phyloP scores from a whole-genome alignment of 2,888 invertebrate genomes.

The Scaeva pyrastri region DNA sequence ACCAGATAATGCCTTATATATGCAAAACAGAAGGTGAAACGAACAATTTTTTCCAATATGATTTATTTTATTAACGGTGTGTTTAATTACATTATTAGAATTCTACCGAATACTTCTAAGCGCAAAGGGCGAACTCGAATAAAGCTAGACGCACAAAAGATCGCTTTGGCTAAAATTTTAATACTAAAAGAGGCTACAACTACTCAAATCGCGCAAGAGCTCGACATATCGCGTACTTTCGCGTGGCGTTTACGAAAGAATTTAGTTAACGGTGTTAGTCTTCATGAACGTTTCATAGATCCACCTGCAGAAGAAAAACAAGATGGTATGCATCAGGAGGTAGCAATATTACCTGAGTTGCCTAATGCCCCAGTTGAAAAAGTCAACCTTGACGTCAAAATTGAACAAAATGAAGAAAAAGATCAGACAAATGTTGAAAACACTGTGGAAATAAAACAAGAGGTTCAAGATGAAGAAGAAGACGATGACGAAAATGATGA shows the following conservation, averaged over 20 bases:
- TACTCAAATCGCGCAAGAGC: slow-evolving; percentile 82
- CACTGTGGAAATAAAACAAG: slow-evolving; percentile 49
- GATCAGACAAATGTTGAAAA: slow-evolving; percentile 41
- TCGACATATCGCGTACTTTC: slow-evolving; percentile 83
- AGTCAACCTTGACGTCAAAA: slow-evolving; percentile 59
- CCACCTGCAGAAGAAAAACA: slow-evolving; percentile 78
- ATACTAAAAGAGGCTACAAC: slow-evolving; percentile 83
- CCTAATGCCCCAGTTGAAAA: slow-evolving; percentile 41
- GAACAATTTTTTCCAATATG: background rate
- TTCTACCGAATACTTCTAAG: slow-evolving; percentile 78
- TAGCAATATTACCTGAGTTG: slow-evolving; percentile 17
- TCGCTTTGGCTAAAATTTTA: slow-evolving; percentile 82
- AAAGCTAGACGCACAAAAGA: slow-evolving; percentile 82
- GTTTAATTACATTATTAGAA: slow-evolving; percentile 42
- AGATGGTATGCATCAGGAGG: slow-evolving; percentile 7
- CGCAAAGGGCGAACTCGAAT: slow-evolving; percentile 83
- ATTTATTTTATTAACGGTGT: slow-evolving; percentile 12
- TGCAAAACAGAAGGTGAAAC: slow-evolving; percentile 81
- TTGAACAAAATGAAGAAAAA: slow-evolving; percentile 68
- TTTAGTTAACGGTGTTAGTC: slow-evolving; percentile 82
- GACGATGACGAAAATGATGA: slow-evolving; percentile 65
- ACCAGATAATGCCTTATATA: slow-evolving; percentile 81
- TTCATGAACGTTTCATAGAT: slow-evolving; percentile 83
- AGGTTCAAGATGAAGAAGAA: slow-evolving; percentile 47
- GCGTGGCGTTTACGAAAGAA: slow-evolving; percentile 83